Percentiles rank a stretch among this genome's conserved stretches.
These are phyloP conservation scores for Gymnarchus niloticus DNA, from an alignment of 2,113 vertebrate species.

Conservation along the genomic window DNA sequence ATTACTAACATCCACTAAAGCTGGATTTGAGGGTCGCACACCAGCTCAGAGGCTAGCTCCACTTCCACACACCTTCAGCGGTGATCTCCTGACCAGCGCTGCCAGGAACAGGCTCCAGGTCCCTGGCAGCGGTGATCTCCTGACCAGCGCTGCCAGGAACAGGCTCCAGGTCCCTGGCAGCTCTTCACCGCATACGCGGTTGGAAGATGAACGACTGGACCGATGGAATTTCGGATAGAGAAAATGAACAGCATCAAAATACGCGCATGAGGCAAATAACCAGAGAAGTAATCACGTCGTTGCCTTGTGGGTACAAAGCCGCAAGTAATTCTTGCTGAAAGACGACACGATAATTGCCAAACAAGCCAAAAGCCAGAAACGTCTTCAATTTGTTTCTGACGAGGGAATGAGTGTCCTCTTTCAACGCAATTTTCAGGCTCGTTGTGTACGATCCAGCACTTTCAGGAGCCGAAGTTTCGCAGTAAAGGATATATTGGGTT, in stretches of 20 bases:
- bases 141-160: not conserved
- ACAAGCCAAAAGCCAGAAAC: not conserved
- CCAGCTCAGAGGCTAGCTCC: not conserved
- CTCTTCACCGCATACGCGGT: not conserved
- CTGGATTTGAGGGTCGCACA: not conserved
- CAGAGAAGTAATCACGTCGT: no score
- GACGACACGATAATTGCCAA: not conserved
- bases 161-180: not conserved
- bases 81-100: not conserved
- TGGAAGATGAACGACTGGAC: not conserved
- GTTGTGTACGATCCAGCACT: constrained; percentile 21
- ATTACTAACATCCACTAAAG: not conserved
- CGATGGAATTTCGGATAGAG: no score
- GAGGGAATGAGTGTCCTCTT: not conserved
- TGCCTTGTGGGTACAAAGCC: not conserved
- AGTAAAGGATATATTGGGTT: constrained; percentile 39
- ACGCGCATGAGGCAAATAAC: not conserved
- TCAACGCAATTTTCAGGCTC: not conserved
- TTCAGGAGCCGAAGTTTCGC: constrained; percentile 36
- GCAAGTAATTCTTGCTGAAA: not conserved
- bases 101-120: not conserved
- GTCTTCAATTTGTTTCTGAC: not conserved
- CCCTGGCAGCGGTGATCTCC: not conserved
- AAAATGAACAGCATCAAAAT: not conserved
- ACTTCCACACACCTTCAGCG: not conserved